Evolutionary conservation across 2,888 invertebrate genomes (phyloP), one percentile per base, ranked within the genome.

Genomic region (Deroplatys truncata): DNA sequence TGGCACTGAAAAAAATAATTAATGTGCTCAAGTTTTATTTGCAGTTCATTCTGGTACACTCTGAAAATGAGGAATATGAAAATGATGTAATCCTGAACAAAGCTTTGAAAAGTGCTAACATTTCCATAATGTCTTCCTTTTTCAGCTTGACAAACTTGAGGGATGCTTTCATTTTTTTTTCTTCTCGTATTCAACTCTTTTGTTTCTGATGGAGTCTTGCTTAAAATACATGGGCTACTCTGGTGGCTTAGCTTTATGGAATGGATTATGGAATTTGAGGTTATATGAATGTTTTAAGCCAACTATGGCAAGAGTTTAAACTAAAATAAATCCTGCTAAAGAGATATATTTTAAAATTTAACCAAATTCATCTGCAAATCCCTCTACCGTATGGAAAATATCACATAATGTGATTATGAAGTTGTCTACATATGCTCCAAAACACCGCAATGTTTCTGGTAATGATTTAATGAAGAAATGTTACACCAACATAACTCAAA

Each of bases 21-120:
- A 20, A 86, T 86, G 28, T 43, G 29, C 29, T 56, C 16, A 72
- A 84, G 7, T 35, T 84, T 88, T 84, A 20, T 88, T 86, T 90
- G 86, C 89, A 86, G 84, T 86, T 90, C 87, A 84, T 86, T 90
- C 88, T 91, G 90, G 89, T 90, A 91, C 72, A 83, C 29, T 88
- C 31, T 88, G 82, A 49, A 25, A 25, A 16, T 72, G 25, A 72
- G 56, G 20, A 25, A 72, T 20, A 20, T 25, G 16, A 72, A 72
- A 72, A 72, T 72, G 20, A 25, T 72, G 56, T 72, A 20, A 72
- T 5, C 20, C 16, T 72, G 56, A 72, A 43, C 25, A 72, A 72
- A 72, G 56, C 56, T 72, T 72, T 72, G 56, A 72, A 72, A 72
- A 72, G 43, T 72, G 56, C 56, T 72, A 72, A 72, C 25, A 72